These are phyloP conservation scores for Tiphia femorata DNA, from an alignment of 2,888 invertebrate genomes.

Conservation along the genomic window DNA sequence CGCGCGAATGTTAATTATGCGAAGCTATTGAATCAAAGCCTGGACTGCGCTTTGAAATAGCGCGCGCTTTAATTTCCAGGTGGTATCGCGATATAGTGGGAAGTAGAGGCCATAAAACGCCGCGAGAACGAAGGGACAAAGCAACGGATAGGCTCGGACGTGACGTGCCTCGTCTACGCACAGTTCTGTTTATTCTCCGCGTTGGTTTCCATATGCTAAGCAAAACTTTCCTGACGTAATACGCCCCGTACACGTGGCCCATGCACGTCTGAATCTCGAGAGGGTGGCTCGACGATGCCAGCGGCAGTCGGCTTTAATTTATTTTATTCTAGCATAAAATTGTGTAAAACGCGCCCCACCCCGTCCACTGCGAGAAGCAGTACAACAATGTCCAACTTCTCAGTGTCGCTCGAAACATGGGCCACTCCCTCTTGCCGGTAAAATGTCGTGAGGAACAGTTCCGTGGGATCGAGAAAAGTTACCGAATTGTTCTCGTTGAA, in stretches of 20 bases:
- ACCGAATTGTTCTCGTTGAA: too few species aligned
- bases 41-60: too few species aligned
- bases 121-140: slow-evolving; percentile 13
- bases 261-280: slow-evolving; percentile 7
- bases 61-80: too few species aligned
- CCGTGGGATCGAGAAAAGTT: too few species aligned
- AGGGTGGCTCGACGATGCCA: slow-evolving; percentile 2
- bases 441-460: too few species aligned
- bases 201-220: slow-evolving; percentile 31
- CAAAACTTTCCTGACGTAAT: slow-evolving; percentile 22
- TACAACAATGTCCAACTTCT: too few species aligned
- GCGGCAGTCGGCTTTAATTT: slow-evolving; percentile 32
- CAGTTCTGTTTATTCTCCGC: slow-evolving; percentile 23
- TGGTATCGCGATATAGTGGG: neutral
- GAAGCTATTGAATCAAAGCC: too few species aligned
- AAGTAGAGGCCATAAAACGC: slow-evolving; percentile 10
- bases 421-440: too few species aligned
- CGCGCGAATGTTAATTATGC: too few species aligned
- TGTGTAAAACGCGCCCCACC: slow-evolving; percentile 25
- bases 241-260: neutral
- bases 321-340: slow-evolving; percentile 41
- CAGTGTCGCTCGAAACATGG: too few species aligned
- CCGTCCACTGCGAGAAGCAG: too few species aligned
- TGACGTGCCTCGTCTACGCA: slow-evolving; percentile 9
- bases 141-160: slow-evolving; percentile 15